Evolutionary conservation across 2,113 vertebrate genomes (phyloP).

Genomic region (Diadophis punctatus): DNA sequence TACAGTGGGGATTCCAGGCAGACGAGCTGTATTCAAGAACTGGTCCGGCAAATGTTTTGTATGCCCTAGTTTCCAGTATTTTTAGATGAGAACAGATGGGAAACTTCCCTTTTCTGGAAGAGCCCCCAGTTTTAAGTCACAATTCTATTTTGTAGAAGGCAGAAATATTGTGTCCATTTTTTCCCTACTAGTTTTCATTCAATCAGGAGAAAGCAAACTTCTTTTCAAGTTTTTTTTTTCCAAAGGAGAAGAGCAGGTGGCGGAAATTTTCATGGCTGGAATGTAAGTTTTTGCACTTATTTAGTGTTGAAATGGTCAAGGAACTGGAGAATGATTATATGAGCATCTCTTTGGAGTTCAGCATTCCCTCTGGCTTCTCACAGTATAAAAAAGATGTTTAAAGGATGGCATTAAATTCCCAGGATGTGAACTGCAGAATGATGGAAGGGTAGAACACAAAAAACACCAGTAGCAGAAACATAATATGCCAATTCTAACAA

Average conservation of each 20-base stretch:
- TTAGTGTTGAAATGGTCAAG: background rate
- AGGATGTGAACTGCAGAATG: background rate
- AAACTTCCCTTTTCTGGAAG: no score
- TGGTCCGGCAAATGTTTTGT: no score
- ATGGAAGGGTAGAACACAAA: background rate
- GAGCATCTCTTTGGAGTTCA: background rate
- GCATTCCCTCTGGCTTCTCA: background rate
- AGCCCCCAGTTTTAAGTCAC: background rate
- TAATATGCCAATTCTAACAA: background rate
- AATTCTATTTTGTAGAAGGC: background rate
- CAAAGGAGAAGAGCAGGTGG: background rate
- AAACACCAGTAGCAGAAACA: background rate
- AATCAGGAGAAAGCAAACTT: background rate
- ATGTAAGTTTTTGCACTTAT: background rate
- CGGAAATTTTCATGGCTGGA: background rate
- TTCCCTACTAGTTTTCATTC: background rate
- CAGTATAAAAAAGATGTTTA: background rate
- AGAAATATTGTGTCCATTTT: background rate
- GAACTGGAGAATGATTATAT: background rate
- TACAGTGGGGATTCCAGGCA: no score
- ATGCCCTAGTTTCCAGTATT: no score
- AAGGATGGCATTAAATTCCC: background rate
- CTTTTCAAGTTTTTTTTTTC: background rate
- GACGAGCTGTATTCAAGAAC: no score
- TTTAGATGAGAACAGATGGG: background rate